Conservation (phyloP, 2,113 vertebrate species). For the Stercorarius parasiticus region DNA sequence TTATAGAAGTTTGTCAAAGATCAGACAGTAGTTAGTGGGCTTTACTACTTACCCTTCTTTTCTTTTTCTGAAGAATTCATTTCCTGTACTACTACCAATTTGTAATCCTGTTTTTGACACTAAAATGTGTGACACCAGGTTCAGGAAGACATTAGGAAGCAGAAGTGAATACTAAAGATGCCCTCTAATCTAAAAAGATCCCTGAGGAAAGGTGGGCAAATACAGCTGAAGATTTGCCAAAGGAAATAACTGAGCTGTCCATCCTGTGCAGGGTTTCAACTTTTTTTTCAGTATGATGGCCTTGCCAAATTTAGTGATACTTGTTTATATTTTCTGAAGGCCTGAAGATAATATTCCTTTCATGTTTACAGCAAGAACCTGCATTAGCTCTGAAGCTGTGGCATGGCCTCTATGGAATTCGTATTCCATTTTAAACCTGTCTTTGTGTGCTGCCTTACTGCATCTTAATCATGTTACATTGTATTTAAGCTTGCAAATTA, state of each 20-base stretch:
- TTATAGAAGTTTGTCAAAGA: neutral
- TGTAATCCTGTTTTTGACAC: neutral
- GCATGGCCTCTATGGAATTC: neutral
- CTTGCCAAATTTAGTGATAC: neutral
- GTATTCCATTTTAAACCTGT: neutral
- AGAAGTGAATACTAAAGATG: neutral
- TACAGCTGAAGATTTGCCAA: neutral
- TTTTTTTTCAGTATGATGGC: neutral
- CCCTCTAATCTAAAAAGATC: neutral
- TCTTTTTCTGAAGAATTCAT: neutral
- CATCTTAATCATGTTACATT: fast-evolving
- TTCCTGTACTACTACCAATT: neutral
- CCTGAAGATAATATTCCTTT: neutral
- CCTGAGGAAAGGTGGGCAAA: neutral
- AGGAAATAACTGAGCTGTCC: neutral
- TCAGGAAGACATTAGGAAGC: neutral
- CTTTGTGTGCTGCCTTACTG: neutral
- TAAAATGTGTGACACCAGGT: neutral
- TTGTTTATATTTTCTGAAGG: neutral
- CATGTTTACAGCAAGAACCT: neutral
- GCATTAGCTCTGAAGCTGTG: neutral
- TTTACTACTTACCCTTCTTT: neutral
- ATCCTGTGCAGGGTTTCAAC: neutral
- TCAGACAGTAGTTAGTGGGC: neutral
- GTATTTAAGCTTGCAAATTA: neutral